A percentile compares a stretch with the other conserved stretches of the same genome.
phyloP scores from a whole-genome alignment of 64 coral and sea anemone species.

The Platygyra sinensis region DNA sequence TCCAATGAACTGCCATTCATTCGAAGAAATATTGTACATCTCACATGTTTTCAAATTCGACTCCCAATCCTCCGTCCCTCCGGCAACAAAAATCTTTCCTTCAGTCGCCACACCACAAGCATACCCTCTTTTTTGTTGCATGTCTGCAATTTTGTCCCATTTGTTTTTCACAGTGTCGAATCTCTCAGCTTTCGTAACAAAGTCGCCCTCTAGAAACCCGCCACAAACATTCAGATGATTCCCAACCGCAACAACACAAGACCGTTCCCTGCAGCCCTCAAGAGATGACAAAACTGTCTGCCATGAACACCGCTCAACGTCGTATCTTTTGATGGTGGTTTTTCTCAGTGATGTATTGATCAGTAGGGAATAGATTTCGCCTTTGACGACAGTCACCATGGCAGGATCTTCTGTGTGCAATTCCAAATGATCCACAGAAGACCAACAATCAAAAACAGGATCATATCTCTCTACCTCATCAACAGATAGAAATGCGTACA shows the following conservation, averaged over 20 bases:
- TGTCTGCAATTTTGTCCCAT: neutral
- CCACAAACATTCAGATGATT: neutral
- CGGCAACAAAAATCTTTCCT: neutral
- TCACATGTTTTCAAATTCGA: neutral
- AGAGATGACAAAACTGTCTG: neutral
- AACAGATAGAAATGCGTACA: neutral
- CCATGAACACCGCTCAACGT: neutral
- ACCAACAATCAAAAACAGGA: neutral
- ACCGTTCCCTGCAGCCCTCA: neutral
- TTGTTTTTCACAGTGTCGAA: neutral
- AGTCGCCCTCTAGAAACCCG: neutral
- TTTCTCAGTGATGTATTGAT: neutral
- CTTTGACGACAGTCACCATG: neutral
- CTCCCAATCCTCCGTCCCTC: neutral
- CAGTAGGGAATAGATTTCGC: neutral
- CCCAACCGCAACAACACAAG: neutral
- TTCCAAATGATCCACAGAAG: neutral
- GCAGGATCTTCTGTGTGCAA: too few relatives aligned
- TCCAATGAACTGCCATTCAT: slow-evolving; percentile 5
- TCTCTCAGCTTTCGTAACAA: neutral
- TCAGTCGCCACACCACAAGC: neutral
- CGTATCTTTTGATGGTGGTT: neutral
- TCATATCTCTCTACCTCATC: neutral
- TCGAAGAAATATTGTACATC: neutral
- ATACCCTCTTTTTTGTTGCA: neutral